These are phyloP conservation scores for Burhinus bistriatus DNA, from an alignment of 2,113 vertebrate species.

Conservation along the genomic window DNA sequence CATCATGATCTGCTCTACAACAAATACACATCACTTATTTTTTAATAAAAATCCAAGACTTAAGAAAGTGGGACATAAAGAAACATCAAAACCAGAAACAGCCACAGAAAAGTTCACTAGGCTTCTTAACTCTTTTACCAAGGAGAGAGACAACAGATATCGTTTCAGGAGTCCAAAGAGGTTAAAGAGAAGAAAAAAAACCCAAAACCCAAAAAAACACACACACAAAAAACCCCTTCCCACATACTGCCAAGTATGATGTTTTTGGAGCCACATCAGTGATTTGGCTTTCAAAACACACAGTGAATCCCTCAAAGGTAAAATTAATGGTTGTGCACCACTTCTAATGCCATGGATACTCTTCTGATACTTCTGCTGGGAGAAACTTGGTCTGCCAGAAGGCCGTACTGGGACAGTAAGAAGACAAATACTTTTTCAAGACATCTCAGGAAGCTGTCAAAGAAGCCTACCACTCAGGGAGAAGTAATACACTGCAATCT, in stretches of 20 bases:
- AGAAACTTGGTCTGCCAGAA: background rate
- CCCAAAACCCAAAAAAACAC: background rate
- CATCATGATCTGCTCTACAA: background rate
- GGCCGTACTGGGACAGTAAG: background rate
- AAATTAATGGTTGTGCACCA: background rate
- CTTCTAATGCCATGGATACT: background rate
- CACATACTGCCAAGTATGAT: background rate
- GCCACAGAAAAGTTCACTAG: background rate
- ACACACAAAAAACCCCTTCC: background rate
- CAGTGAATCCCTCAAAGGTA: background rate
- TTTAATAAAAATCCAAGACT: background rate
- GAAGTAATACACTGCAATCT: background rate
- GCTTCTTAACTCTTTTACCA: background rate
- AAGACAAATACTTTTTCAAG: background rate
- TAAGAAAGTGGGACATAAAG: background rate
- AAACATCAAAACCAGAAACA: background rate
- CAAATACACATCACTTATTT: background rate
- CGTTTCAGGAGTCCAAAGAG: background rate
- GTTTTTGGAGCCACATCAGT: background rate
- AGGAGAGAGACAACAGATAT: background rate
- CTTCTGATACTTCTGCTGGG: background rate
- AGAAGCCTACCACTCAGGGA: background rate
- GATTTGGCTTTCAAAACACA: slow-evolving; percentile 2
- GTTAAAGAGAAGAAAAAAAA: background rate
- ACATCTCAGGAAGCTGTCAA: background rate